Evolutionary conservation across 2,797 vertebrate species (phyloP).

Genomic region (Synanceia verrucosa): DNA sequence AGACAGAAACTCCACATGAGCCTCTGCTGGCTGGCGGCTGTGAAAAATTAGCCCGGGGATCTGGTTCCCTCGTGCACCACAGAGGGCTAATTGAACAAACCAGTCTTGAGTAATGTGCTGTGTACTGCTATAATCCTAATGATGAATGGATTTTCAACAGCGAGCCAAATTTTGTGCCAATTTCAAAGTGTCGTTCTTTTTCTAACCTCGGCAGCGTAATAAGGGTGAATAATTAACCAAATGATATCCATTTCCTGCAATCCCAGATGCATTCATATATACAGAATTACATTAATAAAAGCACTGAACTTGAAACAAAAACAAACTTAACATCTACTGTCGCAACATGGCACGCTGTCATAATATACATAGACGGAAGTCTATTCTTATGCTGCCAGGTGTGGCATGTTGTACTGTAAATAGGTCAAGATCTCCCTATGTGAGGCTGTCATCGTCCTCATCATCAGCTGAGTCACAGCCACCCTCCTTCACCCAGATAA

Average conservation of each 20-base stretch:
- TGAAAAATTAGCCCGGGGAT: constrained; percentile 76
- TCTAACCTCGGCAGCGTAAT: constrained; percentile 46
- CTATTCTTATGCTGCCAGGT: constrained; percentile 32
- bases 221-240: constrained; percentile 42
- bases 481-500: constrained; percentile 82
- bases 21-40: constrained; percentile 56
- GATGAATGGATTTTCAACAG: constrained; percentile 82
- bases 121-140: constrained; percentile 69
- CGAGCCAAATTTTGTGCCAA: constrained; percentile 65
- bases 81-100: constrained; percentile 79
- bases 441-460: constrained; percentile 42
- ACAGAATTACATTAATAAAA: background rate
- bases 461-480: constrained; percentile 83
- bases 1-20: constrained; percentile 70
- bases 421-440: constrained; percentile 44
- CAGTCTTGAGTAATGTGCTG: constrained; percentile 74
- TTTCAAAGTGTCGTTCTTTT: constrained; percentile 58
- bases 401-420: constrained; percentile 35
- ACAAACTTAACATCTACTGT: background rate
- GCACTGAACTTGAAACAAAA: background rate
- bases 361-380: background rate
- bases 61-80: constrained; percentile 61
- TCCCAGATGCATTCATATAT: constrained; percentile 16
- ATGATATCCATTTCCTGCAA: constrained; percentile 25
- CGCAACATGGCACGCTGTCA: background rate